Conservation (phyloP, 1,140 invertebrate genomes). For the Phymastichus coffea region DNA sequence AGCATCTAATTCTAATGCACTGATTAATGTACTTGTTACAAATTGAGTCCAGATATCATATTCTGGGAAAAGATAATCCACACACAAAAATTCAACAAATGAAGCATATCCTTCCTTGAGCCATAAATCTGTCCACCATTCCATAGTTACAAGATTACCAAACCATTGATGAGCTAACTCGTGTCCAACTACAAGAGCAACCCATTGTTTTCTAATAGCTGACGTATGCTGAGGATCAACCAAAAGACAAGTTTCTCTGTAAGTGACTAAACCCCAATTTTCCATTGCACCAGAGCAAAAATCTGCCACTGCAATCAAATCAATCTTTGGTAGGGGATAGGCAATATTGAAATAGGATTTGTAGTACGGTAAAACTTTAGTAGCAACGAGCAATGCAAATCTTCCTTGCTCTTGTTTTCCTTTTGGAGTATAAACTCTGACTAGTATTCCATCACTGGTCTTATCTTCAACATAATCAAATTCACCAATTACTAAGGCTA, state of each 20-base stretch:
- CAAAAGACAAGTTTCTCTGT: constrained; percentile 79
- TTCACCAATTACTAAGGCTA: constrained; percentile 91
- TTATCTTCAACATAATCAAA: constrained; percentile 94
- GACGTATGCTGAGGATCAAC: constrained; percentile 84
- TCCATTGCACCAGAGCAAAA: constrained; percentile 94
- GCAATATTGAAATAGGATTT: constrained; percentile 93
- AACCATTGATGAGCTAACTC: constrained; percentile 80
- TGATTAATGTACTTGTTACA: background rate
- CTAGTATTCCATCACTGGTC: constrained; percentile 75
- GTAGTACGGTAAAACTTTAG: constrained; percentile 87
- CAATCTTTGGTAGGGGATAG: constrained; percentile 94
- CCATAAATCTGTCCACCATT: constrained; percentile 56
- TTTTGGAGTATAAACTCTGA: constrained; percentile 90
- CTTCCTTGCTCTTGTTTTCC: constrained; percentile 90
- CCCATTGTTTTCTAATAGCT: constrained; percentile 78
- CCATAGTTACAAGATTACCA: constrained; percentile 66
- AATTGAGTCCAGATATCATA: constrained; percentile 3
- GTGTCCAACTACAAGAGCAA: constrained; percentile 84
- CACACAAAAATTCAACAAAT: constrained; percentile 43
- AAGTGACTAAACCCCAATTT: constrained; percentile 90
- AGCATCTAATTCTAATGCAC: constrained; percentile 2
- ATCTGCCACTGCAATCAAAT: constrained; percentile 92
- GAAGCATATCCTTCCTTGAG: constrained; percentile 58
- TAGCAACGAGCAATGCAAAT: constrained; percentile 87
- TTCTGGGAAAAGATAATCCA: constrained; percentile 2